Percentiles rank a stretch among this genome's conserved stretches.
Evolutionary conservation across 2,888 invertebrate genomes (phyloP).

Genomic region (Watsonalla binaria): DNA sequence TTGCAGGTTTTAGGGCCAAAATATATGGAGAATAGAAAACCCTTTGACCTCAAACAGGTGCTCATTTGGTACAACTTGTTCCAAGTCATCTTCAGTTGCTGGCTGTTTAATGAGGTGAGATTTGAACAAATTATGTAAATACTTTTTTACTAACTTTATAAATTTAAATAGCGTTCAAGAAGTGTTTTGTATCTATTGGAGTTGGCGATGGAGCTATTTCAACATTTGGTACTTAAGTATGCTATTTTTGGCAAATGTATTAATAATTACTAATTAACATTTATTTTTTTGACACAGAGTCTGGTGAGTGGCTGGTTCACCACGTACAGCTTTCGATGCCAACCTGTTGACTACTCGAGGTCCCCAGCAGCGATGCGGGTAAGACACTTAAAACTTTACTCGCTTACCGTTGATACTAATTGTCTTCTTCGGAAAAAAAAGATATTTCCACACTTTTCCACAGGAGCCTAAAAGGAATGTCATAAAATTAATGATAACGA

Average conservation of each 20-base stretch:
- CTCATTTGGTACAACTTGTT: slow-evolving; percentile 91
- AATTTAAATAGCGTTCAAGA: no score
- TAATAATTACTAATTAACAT: slow-evolving; percentile 2
- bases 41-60: slow-evolving; percentile 85
- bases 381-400: slow-evolving; percentile 29
- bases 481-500: no score
- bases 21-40: slow-evolving; percentile 91
- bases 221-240: no score
- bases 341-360: slow-evolving; percentile 91
- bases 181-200: no score
- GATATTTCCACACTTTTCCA: no score
- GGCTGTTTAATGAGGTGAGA: slow-evolving; percentile 85
- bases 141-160: no score
- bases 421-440: no score
- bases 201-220: no score
- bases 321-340: slow-evolving; percentile 89
- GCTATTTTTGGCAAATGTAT: background rate
- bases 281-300: slow-evolving; percentile 64
- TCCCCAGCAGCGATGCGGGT: slow-evolving; percentile 85
- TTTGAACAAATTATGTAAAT: slow-evolving; percentile 4
- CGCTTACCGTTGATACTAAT: background rate
- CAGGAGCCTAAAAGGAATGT: no score
- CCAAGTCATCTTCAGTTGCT: slow-evolving; percentile 88
- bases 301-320: slow-evolving; percentile 86
- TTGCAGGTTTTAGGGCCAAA: slow-evolving; percentile 84